Percentiles rank a stretch among this genome's conserved stretches.
phyloP scores from a whole-genome alignment of 2,113 vertebrate species.

The Erinaceus europaeus region DNA sequence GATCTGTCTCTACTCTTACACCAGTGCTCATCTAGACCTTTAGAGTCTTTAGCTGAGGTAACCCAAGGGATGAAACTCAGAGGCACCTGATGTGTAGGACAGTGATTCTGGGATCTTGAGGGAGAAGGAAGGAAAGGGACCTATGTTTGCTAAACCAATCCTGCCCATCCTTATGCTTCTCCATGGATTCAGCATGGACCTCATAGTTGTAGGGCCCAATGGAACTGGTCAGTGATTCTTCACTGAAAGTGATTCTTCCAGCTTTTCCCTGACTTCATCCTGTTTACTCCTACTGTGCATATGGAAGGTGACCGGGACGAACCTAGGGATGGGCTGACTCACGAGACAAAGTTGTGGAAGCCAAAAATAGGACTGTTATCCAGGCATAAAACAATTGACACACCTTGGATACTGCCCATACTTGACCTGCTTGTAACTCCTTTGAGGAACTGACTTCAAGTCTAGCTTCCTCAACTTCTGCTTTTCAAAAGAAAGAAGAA shows the following conservation, averaged over 20 bases:
- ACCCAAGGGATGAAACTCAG: neutral
- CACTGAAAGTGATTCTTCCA: neutral
- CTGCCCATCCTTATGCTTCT: conserved; percentile 21
- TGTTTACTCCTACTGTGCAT: neutral
- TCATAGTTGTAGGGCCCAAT: neutral
- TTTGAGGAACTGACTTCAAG: conserved; percentile 4
- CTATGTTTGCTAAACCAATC: neutral
- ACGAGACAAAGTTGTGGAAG: neutral
- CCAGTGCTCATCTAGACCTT: neutral
- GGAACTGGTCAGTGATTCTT: conserved; percentile 33
- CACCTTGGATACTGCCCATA: neutral
- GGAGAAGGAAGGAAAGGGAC: conserved; percentile 15
- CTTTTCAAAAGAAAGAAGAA: conserved; percentile 56
- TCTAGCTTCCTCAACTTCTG: conserved; percentile 41
- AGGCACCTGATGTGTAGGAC: neutral
- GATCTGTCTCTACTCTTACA: conserved; percentile 34
- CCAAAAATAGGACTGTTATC: neutral
- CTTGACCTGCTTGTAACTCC: neutral
- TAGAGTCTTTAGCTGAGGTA: neutral
- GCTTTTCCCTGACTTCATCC: conserved; percentile 8
- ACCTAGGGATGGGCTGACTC: neutral
- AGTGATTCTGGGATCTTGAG: conserved; percentile 8
- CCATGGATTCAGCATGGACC: conserved; percentile 25
- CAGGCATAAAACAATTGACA: neutral
- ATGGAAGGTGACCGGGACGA: conserved; percentile 15